Evolutionary conservation across 1,140 invertebrate genomes (phyloP).

Genomic region (Odontomachus brunneus): DNA sequence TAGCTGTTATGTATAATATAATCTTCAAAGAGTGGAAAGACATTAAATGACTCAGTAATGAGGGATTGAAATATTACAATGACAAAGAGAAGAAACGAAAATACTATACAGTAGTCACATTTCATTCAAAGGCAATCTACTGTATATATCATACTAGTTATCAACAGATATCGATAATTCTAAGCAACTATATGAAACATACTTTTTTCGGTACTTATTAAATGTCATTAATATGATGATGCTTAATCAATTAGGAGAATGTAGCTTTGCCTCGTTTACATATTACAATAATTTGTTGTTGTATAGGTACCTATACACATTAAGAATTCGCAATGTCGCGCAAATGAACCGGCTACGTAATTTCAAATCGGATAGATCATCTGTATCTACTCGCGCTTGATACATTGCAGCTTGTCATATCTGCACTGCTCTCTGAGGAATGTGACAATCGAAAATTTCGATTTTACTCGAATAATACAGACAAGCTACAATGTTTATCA

Average conservation of each 20-base stretch:
- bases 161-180: conserved; percentile 11
- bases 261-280: conserved; percentile 46
- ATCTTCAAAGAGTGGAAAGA: not conserved
- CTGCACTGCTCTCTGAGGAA: conserved; percentile 50
- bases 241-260: conserved; percentile 16
- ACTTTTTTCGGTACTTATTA: conserved; percentile 24
- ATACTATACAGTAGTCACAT: not conserved
- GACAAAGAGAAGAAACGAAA: too few relatives aligned
- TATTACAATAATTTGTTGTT: conserved; percentile 39
- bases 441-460: conserved; percentile 24
- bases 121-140: not conserved
- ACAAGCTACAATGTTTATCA: conserved; percentile 8
- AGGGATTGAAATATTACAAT: too few relatives aligned
- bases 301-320: conserved; percentile 68
- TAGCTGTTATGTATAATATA: too few relatives aligned
- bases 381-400: not conserved
- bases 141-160: not conserved
- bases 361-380: not conserved
- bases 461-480: conserved; percentile 32
- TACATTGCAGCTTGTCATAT: conserved; percentile 61
- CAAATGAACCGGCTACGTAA: conserved; percentile 10
- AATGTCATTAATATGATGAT: conserved; percentile 10
- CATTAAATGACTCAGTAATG: too few relatives aligned
- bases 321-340: conserved; percentile 51
- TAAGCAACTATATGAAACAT: not conserved